A percentile compares a stretch with the other conserved stretches of the same genome.
These are phyloP conservation scores for Pteropus rufus DNA, from an alignment of 2,797 vertebrate species.

Conservation along the genomic window DNA sequence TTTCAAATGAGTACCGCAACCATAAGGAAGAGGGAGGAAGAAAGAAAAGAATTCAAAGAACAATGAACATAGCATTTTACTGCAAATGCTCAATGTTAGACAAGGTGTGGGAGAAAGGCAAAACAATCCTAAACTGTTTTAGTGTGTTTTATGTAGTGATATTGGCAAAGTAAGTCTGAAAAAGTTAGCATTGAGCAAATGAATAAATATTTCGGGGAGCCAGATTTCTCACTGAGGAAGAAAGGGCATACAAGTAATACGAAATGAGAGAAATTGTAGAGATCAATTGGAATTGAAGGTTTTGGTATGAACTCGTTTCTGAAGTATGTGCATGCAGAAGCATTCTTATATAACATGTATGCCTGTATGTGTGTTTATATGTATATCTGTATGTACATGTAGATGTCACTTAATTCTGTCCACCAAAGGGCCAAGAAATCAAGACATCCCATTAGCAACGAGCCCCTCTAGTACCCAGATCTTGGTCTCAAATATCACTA, in stretches of 20 bases:
- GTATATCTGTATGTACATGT: background rate
- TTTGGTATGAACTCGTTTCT: background rate
- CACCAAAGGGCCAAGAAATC: background rate
- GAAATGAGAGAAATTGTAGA: too few species aligned
- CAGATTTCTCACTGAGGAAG: background rate
- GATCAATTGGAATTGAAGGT: background rate
- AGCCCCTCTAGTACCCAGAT: background rate
- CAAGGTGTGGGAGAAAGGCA: background rate
- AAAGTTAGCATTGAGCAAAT: background rate
- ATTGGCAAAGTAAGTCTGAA: background rate
- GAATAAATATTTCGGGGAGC: background rate
- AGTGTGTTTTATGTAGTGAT: background rate
- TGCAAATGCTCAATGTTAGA: background rate
- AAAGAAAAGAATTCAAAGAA: background rate
- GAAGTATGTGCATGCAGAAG: background rate
- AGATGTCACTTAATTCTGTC: background rate
- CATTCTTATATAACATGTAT: background rate
- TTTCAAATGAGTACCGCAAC: background rate
- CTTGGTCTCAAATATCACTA: background rate
- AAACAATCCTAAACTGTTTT: background rate
- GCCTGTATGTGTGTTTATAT: background rate
- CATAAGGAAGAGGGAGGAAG: fast-evolving
- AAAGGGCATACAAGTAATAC: background rate
- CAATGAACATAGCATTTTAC: background rate
- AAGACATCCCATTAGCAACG: background rate